phyloP scores from a whole-genome alignment of 2,113 vertebrate genomes.

The Bucco capensis region DNA sequence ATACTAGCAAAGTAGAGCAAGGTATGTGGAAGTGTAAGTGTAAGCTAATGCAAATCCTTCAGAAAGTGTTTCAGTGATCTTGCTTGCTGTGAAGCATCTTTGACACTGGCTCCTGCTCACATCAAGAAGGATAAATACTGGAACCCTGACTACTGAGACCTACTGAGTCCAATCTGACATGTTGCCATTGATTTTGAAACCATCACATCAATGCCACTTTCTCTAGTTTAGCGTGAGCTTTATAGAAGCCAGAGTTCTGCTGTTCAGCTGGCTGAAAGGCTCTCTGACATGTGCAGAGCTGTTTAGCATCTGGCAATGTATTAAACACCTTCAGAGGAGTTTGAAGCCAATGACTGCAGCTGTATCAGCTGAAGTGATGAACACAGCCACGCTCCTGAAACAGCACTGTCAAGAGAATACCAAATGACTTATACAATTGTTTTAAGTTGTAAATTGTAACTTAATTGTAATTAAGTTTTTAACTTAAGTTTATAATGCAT shows the following conservation, averaged over 20 bases:
- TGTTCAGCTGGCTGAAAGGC: too few species aligned
- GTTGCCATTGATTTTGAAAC: not conserved
- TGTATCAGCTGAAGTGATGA: not conserved
- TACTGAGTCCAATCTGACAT: not conserved
- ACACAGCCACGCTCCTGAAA: not conserved
- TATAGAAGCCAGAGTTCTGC: not conserved
- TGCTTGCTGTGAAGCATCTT: not conserved
- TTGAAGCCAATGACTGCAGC: not conserved
- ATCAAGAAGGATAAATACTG: not conserved
- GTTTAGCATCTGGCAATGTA: not conserved
- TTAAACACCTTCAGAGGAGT: not conserved
- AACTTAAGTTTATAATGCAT: too few species aligned
- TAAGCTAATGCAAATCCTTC: not conserved
- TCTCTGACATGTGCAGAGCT: accelerated
- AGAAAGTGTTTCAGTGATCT: not conserved
- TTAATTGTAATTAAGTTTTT: too few species aligned
- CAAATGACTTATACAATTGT: not conserved
- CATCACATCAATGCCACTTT: not conserved
- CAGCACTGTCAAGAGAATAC: not conserved
- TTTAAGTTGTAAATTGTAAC: too few species aligned
- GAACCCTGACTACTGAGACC: not conserved
- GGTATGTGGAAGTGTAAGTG: not conserved
- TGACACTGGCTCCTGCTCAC: not conserved
- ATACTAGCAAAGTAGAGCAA: not conserved
- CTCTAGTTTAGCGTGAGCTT: not conserved